phyloP scores from a whole-genome alignment of 1,140 invertebrate genomes.

The Theocolax elegans region DNA sequence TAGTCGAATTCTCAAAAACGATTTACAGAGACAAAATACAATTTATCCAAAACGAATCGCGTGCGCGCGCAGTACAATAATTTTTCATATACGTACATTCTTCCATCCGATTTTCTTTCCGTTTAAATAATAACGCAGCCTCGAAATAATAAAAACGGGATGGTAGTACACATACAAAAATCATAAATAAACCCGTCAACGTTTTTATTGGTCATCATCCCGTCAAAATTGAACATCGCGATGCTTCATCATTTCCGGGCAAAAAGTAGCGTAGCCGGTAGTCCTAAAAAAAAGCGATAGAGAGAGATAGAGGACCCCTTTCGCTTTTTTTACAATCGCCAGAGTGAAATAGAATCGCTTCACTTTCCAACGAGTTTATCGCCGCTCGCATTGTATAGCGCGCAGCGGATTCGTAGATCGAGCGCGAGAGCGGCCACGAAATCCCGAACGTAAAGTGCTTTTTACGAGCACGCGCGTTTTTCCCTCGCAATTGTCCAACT shows the following conservation, averaged over 20 bases:
- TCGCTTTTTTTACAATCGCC: slow-evolving; percentile 26
- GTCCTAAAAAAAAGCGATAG: too few species aligned
- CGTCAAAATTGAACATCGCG: slow-evolving; percentile 32
- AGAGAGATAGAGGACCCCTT: background rate
- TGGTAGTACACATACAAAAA: background rate
- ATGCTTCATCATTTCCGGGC: slow-evolving; percentile 18
- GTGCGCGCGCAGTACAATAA: too few species aligned
- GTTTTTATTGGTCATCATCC: slow-evolving; percentile 35
- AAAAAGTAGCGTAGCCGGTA: slow-evolving; percentile 24
- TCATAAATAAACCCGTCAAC: slow-evolving; percentile 34
- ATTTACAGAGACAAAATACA: too few species aligned
- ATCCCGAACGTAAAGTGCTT: slow-evolving; percentile 41
- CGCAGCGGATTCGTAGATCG: slow-evolving; percentile 27
- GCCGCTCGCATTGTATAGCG: slow-evolving; percentile 11
- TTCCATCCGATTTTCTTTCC: slow-evolving; percentile 10
- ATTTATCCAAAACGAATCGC: too few species aligned
- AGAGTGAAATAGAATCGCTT: slow-evolving; percentile 39
- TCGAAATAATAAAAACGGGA: slow-evolving; percentile 15
- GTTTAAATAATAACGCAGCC: slow-evolving; percentile 26
- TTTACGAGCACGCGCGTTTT: slow-evolving; percentile 33
- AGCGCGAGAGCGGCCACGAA: slow-evolving; percentile 28
- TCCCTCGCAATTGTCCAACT: slow-evolving; percentile 30
- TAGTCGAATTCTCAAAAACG: too few species aligned
- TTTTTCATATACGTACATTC: background rate
- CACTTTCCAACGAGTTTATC: slow-evolving; percentile 38